Percentiles rank a stretch among this genome's conserved stretches.
Evolutionary conservation across 2,888 invertebrate genomes (phyloP).

Genomic region (Eristalinus aeneus): DNA sequence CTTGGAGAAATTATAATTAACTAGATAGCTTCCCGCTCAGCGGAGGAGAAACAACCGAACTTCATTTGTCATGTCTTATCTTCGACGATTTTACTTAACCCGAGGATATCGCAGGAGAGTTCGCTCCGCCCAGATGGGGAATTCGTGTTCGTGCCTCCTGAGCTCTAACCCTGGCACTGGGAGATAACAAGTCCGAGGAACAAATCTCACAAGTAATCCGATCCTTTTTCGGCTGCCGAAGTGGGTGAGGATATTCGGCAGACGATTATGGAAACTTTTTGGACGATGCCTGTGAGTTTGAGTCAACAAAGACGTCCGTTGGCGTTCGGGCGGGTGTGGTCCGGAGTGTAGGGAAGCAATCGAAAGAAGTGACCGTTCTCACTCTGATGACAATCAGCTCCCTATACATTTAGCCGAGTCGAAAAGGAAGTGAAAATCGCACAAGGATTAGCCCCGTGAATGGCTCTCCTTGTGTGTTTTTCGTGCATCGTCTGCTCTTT

Average conservation of each 20-base stretch:
- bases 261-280: slow-evolving; percentile 27
- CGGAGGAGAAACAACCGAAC: slow-evolving; percentile 22
- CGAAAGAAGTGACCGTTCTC: slow-evolving; percentile 14
- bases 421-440: not conserved
- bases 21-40: not conserved
- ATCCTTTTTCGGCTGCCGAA: slow-evolving; percentile 8
- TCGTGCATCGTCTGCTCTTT: not conserved
- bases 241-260: slow-evolving; percentile 19
- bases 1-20: not conserved
- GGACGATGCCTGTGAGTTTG: not conserved
- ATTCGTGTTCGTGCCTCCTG: not conserved
- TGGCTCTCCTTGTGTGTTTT: not conserved
- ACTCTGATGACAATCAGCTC: slow-evolving; percentile 22
- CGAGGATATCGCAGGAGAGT: not conserved
- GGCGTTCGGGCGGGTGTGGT: not conserved
- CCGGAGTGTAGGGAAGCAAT: not conserved
- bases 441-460: slow-evolving; percentile 5
- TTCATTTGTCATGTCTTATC: slow-evolving; percentile 58
- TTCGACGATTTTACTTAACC: slow-evolving; percentile 30
- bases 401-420: slow-evolving; percentile 13
- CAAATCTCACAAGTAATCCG: slow-evolving; percentile 49
- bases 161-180: slow-evolving; percentile 5
- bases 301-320: not conserved
- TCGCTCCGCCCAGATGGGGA: not conserved
- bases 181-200: slow-evolving; percentile 31